Evolutionary conservation across 2,113 vertebrate species (phyloP), one percentile per base, ranked within the genome.

Genomic region (Okapia johnstoni): DNA sequence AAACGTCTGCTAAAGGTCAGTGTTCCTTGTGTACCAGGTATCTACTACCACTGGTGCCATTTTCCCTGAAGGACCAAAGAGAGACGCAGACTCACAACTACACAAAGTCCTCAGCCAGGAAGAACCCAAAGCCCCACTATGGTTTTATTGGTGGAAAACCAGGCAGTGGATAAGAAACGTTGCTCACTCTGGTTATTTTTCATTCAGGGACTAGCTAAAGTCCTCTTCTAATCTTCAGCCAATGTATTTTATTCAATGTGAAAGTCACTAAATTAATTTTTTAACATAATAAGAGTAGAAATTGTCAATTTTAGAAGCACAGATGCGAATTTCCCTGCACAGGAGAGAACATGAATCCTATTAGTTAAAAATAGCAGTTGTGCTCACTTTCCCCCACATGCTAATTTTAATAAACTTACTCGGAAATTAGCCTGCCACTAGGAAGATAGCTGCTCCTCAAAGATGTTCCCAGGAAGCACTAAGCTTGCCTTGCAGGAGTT

Each of bases 341-440:
- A 98, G 97, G 96, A 97, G 98, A 93, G 96, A 98, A 97, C 97
- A 98, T 85, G 98, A 98, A 97, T 98, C 95, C 97, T 40, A 98
- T 97, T 95, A 97, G 98, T 97, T 98, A 98, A 98, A 98, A 98
- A 98, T 97, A 97, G 97, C 91, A 73, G 80, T 81, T 93, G 96
- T 66, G 40, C 97, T 98, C 94, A 79, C 95, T 97, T 87, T 81
- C 97, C 96, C 97, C 96, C 94, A 90, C 91, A 87, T 46, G 73
- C 96, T 98, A 97, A 98, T 98, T 98, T 98, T 97, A 98, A 98
- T 98, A 97, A 98, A 98, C 97, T 98, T 98, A 97, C 98, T 98
- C 97, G 94, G 96, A 96, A 98, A 98, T 98, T 98, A 98, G 97
- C 94, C 96, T 97, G 98, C 98, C 96, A 96, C 97, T 93, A 94